These are phyloP conservation scores for Patella depressa DNA, from an alignment of 2,888 invertebrate species.

Conservation along the genomic window DNA sequence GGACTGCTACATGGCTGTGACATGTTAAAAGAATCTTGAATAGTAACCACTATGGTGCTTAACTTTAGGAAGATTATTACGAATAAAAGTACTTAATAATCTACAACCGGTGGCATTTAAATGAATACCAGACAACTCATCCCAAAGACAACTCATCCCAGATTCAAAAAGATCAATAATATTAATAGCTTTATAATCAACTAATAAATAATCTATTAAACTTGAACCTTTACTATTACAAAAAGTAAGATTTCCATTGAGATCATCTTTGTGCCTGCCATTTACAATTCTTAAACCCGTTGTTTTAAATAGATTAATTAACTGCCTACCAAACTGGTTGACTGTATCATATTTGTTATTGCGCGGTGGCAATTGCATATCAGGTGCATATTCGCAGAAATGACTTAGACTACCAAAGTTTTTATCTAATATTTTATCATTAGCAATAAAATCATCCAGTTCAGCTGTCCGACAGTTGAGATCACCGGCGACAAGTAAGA, in stretches of 20 bases:
- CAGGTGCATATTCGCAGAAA: neutral
- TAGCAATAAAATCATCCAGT: neutral
- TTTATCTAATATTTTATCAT: neutral
- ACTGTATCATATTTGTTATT: neutral
- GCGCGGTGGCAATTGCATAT: neutral
- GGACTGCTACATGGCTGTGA: no score
- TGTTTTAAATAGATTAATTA: neutral
- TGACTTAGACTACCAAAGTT: neutral
- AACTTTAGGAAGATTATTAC: no score
- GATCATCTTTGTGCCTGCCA: neutral
- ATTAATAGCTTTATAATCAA: neutral
- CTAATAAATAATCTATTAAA: neutral
- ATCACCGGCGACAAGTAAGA: neutral
- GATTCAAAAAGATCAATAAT: neutral
- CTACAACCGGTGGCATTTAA: neutral
- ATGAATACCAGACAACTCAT: neutral
- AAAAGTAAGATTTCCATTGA: neutral
- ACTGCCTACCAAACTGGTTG: neutral
- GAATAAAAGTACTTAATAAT: no score
- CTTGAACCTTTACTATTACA: neutral
- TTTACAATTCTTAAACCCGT: neutral
- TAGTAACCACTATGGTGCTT: no score
- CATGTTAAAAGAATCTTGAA: no score
- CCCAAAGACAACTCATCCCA: neutral
- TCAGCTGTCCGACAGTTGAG: neutral